These are phyloP conservation scores for Agrotis clavis DNA, from an alignment of 2,888 invertebrate species.

Conservation along the genomic window DNA sequence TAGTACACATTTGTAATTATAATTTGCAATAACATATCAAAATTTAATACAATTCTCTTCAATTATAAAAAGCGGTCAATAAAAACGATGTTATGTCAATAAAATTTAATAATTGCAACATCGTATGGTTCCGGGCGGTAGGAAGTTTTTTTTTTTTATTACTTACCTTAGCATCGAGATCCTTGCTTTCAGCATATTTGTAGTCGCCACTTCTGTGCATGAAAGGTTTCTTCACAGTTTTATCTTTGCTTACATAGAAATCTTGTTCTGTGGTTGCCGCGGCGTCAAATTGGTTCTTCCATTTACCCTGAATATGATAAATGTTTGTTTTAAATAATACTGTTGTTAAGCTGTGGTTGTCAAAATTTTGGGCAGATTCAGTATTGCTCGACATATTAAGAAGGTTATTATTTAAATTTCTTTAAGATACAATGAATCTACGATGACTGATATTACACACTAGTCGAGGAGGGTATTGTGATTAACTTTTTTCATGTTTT, in stretches of 20 bases:
- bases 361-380: too few species aligned
- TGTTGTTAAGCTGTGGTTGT: not conserved
- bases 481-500: too few species aligned
- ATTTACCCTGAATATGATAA: conserved; percentile 88
- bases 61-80: too few species aligned
- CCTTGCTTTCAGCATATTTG: conserved; percentile 77
- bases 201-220: conserved; percentile 92
- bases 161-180: conserved; percentile 81
- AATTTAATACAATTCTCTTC: too few species aligned
- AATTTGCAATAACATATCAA: too few species aligned
- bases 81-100: too few species aligned
- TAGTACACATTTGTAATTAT: too few species aligned
- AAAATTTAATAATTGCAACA: too few species aligned
- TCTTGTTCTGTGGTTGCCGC: conserved; percentile 89
- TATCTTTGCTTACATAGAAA: conserved; percentile 92
- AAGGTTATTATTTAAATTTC: not conserved
- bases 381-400: not conserved
- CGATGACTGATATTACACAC: not conserved
- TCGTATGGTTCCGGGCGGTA: too few species aligned
- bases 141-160: too few species aligned
- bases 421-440: not conserved
- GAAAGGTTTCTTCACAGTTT: conserved; percentile 92
- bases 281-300: conserved; percentile 92
- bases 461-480: too few species aligned
- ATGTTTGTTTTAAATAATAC: not conserved